Evolutionary conservation across 1,140 invertebrate genomes (phyloP), one percentile per base, ranked within the genome.

Genomic region (Drosophila nannoptera): DNA sequence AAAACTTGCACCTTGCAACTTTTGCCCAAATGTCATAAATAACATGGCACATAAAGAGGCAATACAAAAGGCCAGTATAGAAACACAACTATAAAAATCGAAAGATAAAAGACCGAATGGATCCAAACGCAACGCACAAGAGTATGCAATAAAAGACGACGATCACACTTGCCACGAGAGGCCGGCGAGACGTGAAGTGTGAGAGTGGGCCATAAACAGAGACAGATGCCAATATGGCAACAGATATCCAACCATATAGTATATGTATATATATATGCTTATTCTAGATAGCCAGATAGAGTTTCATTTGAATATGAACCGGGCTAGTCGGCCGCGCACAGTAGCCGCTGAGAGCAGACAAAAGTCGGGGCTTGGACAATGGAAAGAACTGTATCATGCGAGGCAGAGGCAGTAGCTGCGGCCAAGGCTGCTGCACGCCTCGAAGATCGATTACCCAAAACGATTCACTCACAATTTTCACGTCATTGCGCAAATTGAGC

Each of bases 401-500:
- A n/a, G 8, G n/a, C 43, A 5, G 22, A 78, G 71, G 14, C 43
- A 5, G 22, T 7, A 11, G 36, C 11, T 52, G 12, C 11, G 31
- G 35, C 35, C n/a, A 11, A 7, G 12, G 52, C 54, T 45, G 43
- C 48, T 63, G 50, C 52, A 72, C 77, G 73, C 73, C 75, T 52
- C 65, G 73, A 84, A 86, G 80, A 84, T 84, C 77, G 80, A 84
- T 84, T 83, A 73, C 78, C 67, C 56, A 54, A 74, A 64, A 42
- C 36, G 38, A 61, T 31, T 22, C 55, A 49, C 48, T 55, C 59
- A 61, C 72, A 78, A 78, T 83, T 73, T 73, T 75, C 75, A 87
- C 74, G 78, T 87, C 83, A 87, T 87, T 87, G 83, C 83, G 76
- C 83, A 87, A 87, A 87, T 87, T 87, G 83, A 87, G 84, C 78